phyloP scores from a whole-genome alignment of 2,797 vertebrate genomes.

The Fistularia tabacaria region DNA sequence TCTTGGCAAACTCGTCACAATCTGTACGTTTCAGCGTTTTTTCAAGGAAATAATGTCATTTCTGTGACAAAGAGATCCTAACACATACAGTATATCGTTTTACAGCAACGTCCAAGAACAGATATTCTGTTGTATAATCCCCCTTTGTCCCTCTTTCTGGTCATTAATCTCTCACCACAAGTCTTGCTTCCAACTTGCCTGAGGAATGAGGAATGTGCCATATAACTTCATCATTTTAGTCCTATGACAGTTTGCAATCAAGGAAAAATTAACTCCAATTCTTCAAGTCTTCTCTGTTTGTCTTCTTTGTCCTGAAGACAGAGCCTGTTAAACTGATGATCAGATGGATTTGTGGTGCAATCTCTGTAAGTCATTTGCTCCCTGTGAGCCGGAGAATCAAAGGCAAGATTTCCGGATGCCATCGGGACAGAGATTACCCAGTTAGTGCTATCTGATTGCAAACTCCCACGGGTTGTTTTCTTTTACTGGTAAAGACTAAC shows the following conservation, averaged over 20 bases:
- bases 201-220: constrained; percentile 33
- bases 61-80: constrained; percentile 3
- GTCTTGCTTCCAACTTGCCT: constrained; percentile 42
- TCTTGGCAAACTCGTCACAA: too few species aligned
- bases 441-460: constrained; percentile 75
- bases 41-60: constrained; percentile 5
- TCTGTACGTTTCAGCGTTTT: neutral
- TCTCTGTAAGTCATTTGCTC: constrained; percentile 75
- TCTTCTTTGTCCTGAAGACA: constrained; percentile 49
- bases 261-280: constrained; percentile 40
- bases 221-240: constrained; percentile 21
- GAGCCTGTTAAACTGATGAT: constrained; percentile 59
- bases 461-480: constrained; percentile 68
- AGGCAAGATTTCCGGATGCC: constrained; percentile 73
- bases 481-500: constrained; percentile 41
- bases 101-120: constrained; percentile 10
- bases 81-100: neutral
- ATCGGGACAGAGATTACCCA: constrained; percentile 72
- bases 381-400: constrained; percentile 65
- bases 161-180: constrained; percentile 34
- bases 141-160: constrained; percentile 1
- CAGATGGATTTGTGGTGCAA: constrained; percentile 63
- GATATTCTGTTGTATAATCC: constrained; percentile 3
- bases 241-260: constrained; percentile 35
- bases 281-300: constrained; percentile 36